phyloP scores from a whole-genome alignment of 2,888 invertebrate species.

The Bombylius discolor region DNA sequence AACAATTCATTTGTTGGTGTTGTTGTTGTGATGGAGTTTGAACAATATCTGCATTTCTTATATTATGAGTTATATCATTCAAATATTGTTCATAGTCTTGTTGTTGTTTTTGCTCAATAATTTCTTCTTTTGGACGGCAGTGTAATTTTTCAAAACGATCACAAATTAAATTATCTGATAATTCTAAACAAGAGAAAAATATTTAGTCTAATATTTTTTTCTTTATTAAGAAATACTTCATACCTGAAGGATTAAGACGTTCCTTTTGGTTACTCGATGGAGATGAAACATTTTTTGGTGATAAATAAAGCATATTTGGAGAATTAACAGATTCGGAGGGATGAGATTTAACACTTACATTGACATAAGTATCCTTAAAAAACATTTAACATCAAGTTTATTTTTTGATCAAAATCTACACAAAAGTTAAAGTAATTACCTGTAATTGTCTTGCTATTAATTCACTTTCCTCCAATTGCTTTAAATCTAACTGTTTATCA shows the following conservation, averaged over 20 bases:
- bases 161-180: neutral
- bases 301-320: no score
- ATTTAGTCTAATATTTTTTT: no score
- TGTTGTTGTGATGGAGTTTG: neutral
- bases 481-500: constrained; percentile 36
- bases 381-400: neutral
- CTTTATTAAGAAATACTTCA: no score
- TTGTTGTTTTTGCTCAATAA: neutral
- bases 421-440: constrained; percentile 21
- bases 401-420: no score
- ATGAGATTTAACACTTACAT: neutral
- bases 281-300: neutral
- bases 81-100: neutral
- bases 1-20: neutral
- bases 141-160: neutral
- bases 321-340: no score
- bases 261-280: neutral
- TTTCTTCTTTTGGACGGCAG: neutral
- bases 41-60: neutral
- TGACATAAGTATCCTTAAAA: neutral
- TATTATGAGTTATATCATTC: neutral
- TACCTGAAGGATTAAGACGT: neutral
- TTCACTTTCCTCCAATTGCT: constrained; percentile 42
- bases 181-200: neutral
- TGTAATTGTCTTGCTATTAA: constrained; percentile 41